Evolutionary conservation across 2,797 vertebrate genomes (phyloP).

Genomic region (Ptychobarbus kaznakovi): DNA sequence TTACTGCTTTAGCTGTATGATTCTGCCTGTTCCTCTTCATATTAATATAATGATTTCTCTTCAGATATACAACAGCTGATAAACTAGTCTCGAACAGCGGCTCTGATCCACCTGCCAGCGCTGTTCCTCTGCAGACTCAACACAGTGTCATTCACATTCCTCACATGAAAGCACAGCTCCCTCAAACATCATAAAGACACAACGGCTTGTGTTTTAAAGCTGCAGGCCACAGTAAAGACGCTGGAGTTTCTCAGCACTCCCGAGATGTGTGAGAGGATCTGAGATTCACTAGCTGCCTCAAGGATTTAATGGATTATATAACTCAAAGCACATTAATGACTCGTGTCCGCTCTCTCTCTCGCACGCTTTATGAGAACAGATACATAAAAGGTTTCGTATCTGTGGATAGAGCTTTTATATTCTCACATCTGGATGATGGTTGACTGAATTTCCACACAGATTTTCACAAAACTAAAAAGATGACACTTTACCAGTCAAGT

Average conservation of each 20-base stretch:
- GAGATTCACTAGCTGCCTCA: conserved; percentile 4
- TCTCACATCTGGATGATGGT: not conserved
- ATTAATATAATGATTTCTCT: not conserved
- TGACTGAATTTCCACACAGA: not conserved
- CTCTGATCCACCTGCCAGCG: not conserved
- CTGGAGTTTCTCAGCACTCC: conserved; percentile 21
- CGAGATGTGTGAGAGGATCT: not conserved
- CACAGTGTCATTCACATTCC: not conserved
- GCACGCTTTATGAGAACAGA: not conserved
- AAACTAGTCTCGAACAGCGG: not conserved
- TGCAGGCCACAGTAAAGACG: not conserved
- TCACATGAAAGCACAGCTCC: not conserved
- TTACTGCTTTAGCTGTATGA: not conserved
- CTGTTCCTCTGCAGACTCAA: not conserved
- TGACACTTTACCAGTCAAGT: no score
- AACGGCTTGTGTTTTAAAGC: not conserved
- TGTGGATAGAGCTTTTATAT: not conserved
- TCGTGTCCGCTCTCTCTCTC: not conserved
- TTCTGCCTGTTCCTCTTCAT: not conserved
- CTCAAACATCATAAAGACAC: not conserved
- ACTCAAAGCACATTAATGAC: not conserved
- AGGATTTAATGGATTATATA: conserved; percentile 1
- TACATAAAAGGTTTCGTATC: not conserved
- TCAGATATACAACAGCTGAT: not conserved
- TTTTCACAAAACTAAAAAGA: no score